Evolutionary conservation across 2,888 invertebrate species (phyloP).

Genomic region (Acanthoscelides obtectus): DNA sequence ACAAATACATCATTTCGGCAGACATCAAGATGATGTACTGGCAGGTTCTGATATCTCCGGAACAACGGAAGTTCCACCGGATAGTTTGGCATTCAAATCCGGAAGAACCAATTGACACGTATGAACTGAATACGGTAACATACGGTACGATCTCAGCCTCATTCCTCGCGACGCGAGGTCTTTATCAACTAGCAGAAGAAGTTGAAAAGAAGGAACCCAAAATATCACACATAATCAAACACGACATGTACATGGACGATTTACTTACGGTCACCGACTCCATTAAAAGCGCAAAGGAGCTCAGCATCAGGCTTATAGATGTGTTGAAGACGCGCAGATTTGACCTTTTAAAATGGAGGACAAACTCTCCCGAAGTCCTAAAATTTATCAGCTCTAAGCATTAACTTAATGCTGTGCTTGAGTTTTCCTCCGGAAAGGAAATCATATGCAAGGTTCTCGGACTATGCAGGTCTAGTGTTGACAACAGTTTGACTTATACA

Average conservation of each 20-base stretch:
- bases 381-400: not conserved
- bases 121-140: constrained; percentile 32
- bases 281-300: constrained; percentile 15
- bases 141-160: constrained; percentile 33
- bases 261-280: constrained; percentile 21
- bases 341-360: constrained; percentile 24
- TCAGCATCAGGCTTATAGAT: constrained; percentile 10
- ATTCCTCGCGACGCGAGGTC: constrained; percentile 22
- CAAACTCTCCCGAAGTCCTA: constrained; percentile 16
- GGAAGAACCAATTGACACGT: constrained; percentile 17
- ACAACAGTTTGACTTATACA: no score
- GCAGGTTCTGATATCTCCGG: constrained; percentile 25
- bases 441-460: no score
- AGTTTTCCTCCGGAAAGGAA: no score
- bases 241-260: constrained; percentile 33
- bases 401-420: no score
- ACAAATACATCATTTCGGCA: constrained; percentile 30
- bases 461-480: no score
- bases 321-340: constrained; percentile 14
- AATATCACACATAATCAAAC: constrained; percentile 13
- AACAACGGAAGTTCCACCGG: constrained; percentile 19
- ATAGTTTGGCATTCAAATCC: constrained; percentile 35
- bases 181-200: constrained; percentile 24
- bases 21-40: constrained; percentile 41
- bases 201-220: constrained; percentile 15